A percentile compares a stretch with the other conserved stretches of the same genome.
phyloP scores from a whole-genome alignment of 30 jellyfish, hydroid and myxozoan genomes.

The Rhopilema esculentum region DNA sequence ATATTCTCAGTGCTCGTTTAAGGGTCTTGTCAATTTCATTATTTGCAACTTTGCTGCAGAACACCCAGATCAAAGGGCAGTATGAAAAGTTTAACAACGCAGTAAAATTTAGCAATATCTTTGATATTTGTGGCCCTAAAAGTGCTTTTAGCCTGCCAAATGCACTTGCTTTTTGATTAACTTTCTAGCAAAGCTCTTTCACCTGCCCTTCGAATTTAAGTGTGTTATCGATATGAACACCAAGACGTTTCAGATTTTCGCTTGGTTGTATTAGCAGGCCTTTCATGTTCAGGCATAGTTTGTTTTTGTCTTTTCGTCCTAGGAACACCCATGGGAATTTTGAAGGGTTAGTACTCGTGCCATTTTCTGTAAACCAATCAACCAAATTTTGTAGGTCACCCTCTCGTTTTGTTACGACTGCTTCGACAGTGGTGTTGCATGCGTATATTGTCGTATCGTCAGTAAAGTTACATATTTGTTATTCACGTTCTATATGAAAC shows the following conservation, averaged over 20 bases:
- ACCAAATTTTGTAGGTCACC: conserved; percentile 4
- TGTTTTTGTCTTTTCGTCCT: conserved; percentile 2
- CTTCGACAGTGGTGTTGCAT: conserved; percentile 17
- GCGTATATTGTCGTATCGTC: conserved; percentile 30
- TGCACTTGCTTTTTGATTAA: conserved; percentile 6
- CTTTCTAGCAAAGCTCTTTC: background rate
- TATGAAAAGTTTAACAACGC: conserved; percentile 18
- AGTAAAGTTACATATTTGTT: conserved; percentile 37
- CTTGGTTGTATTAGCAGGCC: conserved; percentile 7
- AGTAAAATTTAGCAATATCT: background rate
- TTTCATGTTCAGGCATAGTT: background rate
- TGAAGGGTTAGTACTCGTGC: conserved; percentile 33
- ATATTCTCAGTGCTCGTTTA: conserved; percentile 43
- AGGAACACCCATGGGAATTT: conserved; percentile 11
- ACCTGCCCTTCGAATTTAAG: background rate
- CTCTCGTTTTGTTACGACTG: conserved; percentile 17
- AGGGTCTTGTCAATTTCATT: too few species aligned
- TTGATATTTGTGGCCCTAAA: background rate
- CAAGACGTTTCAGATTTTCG: conserved; percentile 16
- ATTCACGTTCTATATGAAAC: conserved; percentile 11
- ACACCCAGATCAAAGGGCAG: conserved; percentile 24
- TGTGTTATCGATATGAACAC: background rate
- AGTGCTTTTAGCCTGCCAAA: conserved; percentile 1
- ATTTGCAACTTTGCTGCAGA: conserved; percentile 43
- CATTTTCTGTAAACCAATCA: conserved; percentile 12